These are phyloP conservation scores for Delphinapterus leucas DNA, from an alignment of 2,113 vertebrate species.

Conservation along the genomic window DNA sequence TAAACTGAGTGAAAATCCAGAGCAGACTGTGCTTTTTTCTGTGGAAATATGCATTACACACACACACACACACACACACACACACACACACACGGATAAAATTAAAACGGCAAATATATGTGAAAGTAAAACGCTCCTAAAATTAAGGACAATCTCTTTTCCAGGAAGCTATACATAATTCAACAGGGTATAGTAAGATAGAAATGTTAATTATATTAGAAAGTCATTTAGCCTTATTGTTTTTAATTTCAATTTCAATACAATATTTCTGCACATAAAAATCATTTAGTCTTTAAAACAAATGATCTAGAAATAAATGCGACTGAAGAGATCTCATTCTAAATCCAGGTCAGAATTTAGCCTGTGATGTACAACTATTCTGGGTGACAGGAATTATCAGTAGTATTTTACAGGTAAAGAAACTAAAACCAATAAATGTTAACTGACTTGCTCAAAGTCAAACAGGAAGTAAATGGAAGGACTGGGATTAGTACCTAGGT, in stretches of 20 bases:
- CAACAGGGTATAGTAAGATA: not conserved
- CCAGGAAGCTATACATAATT: not conserved
- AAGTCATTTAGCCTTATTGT: slow-evolving; percentile 13
- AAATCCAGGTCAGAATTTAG: not conserved
- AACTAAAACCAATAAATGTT: not conserved
- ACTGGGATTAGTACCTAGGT: not conserved
- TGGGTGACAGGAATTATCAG: not conserved
- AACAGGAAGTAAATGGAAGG: not conserved
- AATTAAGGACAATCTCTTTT: not conserved
- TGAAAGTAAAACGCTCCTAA: not conserved
- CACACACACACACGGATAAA: not conserved
- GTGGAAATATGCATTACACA: not conserved
- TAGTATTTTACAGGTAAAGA: not conserved
- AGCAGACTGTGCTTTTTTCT: not conserved
- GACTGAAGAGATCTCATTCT: not conserved
- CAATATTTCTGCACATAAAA: not conserved
- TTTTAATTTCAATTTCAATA: not conserved
- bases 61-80: not conserved
- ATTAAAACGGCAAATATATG: not conserved
- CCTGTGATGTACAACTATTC: not conserved
- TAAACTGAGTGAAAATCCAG: not conserved
- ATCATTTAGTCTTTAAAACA: not conserved
- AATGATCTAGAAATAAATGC: slow-evolving; percentile 2
- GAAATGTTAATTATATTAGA: not conserved
- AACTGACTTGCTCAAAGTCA: not conserved